phyloP scores from a whole-genome alignment of 2,797 vertebrate genomes.

The Pangasius macronema region DNA sequence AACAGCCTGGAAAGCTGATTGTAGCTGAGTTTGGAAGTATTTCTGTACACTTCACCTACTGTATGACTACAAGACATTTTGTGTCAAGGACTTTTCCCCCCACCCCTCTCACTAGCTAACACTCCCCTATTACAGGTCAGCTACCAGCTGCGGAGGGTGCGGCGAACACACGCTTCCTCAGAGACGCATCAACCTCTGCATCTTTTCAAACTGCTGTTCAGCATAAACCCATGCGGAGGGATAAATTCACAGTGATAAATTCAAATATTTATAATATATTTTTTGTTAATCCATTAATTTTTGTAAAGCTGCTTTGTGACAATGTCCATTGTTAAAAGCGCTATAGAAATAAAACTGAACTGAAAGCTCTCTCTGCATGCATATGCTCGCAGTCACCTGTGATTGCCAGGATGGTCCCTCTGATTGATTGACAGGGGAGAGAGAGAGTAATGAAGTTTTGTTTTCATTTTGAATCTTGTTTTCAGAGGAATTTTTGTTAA shows the following conservation, averaged over 20 bases:
- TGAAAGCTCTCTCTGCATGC: neutral
- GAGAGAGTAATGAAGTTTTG: no score
- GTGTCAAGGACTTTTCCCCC: neutral
- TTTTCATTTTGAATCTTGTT: no score
- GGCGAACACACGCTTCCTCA: neutral
- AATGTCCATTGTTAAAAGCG: no score
- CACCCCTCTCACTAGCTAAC: neutral
- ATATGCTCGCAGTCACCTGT: neutral
- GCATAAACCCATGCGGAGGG: no score
- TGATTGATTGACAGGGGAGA: constrained; percentile 1
- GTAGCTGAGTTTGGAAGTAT: neutral
- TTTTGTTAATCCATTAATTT: no score
- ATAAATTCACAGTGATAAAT: no score
- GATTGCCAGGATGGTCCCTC: neutral
- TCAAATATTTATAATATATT: no score
- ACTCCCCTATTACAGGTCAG: neutral
- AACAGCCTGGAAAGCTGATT: neutral
- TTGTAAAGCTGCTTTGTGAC: no score
- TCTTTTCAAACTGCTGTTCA: neutral
- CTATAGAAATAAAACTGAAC: no score
- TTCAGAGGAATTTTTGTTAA: neutral
- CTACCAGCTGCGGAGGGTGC: neutral
- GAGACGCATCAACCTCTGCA: neutral
- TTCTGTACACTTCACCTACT: neutral
- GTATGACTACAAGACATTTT: neutral